Percentiles rank a stretch among this genome's conserved stretches.
phyloP scores from a whole-genome alignment of 1,140 invertebrate genomes.

The Hyposmocoma kahamanoa region DNA sequence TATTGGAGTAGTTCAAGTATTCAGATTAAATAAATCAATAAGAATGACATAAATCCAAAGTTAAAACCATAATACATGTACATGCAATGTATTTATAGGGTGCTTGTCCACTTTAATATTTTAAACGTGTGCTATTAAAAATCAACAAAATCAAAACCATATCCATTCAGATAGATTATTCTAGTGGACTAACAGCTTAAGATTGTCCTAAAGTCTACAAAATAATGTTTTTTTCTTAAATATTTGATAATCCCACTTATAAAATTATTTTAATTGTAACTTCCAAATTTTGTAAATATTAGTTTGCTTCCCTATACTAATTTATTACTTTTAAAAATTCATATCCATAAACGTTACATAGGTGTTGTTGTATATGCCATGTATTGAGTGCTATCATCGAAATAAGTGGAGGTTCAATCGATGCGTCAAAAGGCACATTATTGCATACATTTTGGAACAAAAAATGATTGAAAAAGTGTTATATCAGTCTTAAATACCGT shows the following conservation, averaged over 20 bases:
- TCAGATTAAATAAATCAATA: neutral
- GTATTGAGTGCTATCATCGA: conserved; percentile 12
- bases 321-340: conserved; percentile 64
- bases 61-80: too few relatives aligned
- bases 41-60: too few relatives aligned
- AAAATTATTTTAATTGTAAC: conserved; percentile 18
- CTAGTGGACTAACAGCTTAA: neutral
- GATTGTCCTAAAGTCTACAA: neutral
- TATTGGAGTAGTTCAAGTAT: conserved; percentile 1
- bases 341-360: conserved; percentile 44
- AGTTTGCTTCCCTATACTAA: conserved; percentile 59
- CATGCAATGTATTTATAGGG: neutral
- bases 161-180: neutral
- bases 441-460: conserved; percentile 38
- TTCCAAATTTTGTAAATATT: conserved; percentile 63
- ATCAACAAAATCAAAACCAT: neutral
- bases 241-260: neutral
- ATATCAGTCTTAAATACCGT: conserved; percentile 48
- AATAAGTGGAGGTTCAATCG: conserved; percentile 13
- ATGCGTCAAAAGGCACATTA: conserved; percentile 31
- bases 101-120: conserved; percentile 3
- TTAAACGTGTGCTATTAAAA: neutral
- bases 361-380: conserved; percentile 50
- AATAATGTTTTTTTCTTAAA: neutral
- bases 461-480: conserved; percentile 52